Base-by-base conservation (phyloP, 2,797 vertebrate genomes). In the Rhodeus uyekii region DNA sequence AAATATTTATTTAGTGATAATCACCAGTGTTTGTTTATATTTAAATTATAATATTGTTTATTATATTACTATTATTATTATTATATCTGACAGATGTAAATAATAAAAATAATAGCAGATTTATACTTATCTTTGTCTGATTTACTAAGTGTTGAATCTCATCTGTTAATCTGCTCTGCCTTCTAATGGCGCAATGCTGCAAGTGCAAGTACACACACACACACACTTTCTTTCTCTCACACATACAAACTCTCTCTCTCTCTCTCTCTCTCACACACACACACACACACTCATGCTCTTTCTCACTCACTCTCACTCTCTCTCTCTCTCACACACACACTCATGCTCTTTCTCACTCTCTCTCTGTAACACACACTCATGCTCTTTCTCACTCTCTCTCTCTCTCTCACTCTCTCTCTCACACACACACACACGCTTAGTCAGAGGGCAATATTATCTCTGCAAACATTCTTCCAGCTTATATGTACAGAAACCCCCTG, bases 401-500 rank as follows among this genome's bases (percentile, higher is more conserved):
- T 5, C 34, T 3, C 4, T 5, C 34, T 5, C 34, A 36, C 7
- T 5, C 4, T 3, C 3, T 36, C 34, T 1, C 36, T 2, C 36
- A 44, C 42, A 9, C 39, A 42, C 39, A 42, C 39, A 42, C 29
- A 78, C 19, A 65, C 27, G 65, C 10, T 55, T n/a, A 29, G 3
- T 8, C 32, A 22, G 18, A 46, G 18, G 32, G 5, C 9, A 55
- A 8, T 48, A 32, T 53, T 32, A 71, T 75, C 63, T 63, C 19
- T 65, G 5, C 63, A 80, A 65, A 50, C 44, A 10, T 27, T 2
- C 71, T 74, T 32, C 77, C 58, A 10, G 34, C 32, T 1, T 65
- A n/a, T 58, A 67, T 18, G 12, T 73, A 36, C 80, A 76, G 85
- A 73, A 68, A 19, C 2, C 42, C 68, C 76, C 84, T 75, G 88